Base-by-base conservation (phyloP, 2,888 invertebrate species). In the Eupithecia insigniata region DNA sequence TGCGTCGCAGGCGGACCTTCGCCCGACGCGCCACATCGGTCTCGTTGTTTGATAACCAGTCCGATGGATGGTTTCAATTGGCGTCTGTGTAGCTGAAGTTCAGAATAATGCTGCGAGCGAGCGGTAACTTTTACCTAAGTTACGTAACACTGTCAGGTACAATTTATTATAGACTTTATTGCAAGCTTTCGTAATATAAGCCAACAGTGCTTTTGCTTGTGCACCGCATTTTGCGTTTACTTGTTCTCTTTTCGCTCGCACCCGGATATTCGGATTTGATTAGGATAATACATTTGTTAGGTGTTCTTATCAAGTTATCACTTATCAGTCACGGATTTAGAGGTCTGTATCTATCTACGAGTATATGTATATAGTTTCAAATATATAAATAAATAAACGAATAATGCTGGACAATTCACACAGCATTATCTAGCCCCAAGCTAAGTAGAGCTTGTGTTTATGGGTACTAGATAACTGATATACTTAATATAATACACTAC, bases 61-160 rank as follows among this genome's bases (percentile, higher is more conserved):
- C 73, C 66, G 76, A 78, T 75, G 22, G 64, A 22, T 79, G 78
- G 66, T 77, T 64, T 64, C 22, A 32, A 62, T n/a, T 36, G 22
- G 26, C 36, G 81, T 78, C 80, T 83, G 80, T 78, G 80, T 79
- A 80, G 84, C 82, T 89, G 89, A 91, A 91, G 89, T 92, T 91
- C 89, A 90, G 87, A 90, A 87, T 87, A 89, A 84, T 87, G 85
- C 85, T 80, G 83, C 85, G 79, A 88, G 88, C 88, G 86, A 90
- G 85, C 86, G 89, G 90, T 89, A 87, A 93, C 93, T 93, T 93
- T 93, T 93, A 93, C 93, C 90, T 87, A 86, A 79, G 81, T 93
- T 92, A 89, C 90, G 90, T 91, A 93, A 93, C 81, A 76, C 79
- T 82, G 87, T 88, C 91, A 89, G 88, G 87, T 85, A 91, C 91